Conservation (phyloP, 1,140 invertebrate genomes). For the Panonychus citri region DNA sequence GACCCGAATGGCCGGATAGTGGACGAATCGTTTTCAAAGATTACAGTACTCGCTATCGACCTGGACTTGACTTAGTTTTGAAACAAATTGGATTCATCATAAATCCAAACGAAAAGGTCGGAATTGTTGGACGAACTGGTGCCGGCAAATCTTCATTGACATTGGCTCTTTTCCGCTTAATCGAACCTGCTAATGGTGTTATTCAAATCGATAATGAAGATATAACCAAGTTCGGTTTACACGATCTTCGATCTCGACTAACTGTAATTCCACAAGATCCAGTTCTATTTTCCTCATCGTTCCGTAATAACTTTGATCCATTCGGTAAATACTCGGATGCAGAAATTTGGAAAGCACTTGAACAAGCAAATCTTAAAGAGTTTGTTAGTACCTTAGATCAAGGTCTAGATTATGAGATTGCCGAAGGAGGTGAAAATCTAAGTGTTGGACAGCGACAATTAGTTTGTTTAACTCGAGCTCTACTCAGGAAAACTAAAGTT, state of each 20-base stretch:
- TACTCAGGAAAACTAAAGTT: conserved; percentile 31
- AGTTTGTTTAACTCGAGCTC: conserved; percentile 30
- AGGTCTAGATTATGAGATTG: conserved; percentile 15
- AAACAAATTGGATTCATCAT: conserved; percentile 43
- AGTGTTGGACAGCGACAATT: conserved; percentile 34
- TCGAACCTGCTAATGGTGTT: conserved; percentile 38
- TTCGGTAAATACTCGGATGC: conserved; percentile 37
- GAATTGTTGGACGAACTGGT: conserved; percentile 38
- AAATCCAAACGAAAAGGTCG: conserved; percentile 49
- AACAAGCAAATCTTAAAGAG: conserved; percentile 45
- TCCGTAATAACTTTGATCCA: conserved; percentile 76
- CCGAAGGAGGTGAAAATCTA: conserved; percentile 23
- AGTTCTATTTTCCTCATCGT: conserved; percentile 61
- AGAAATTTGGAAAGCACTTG: conserved; percentile 51
- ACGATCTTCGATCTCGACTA: conserved; percentile 47
- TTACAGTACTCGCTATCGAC: conserved; percentile 50
- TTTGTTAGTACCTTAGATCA: conserved; percentile 30
- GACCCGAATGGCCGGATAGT: conserved; percentile 38
- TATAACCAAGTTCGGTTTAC: conserved; percentile 38
- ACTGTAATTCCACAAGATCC: conserved; percentile 85
- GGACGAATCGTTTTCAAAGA: conserved; percentile 49
- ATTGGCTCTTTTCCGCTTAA: conserved; percentile 35
- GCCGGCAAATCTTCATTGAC: conserved; percentile 27
- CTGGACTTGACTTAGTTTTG: conserved; percentile 57
- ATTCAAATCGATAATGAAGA: conserved; percentile 62